Percentiles rank a stretch among this genome's conserved stretches.
phyloP scores from a whole-genome alignment of 2,113 vertebrate species.

The Orcinus orca region DNA sequence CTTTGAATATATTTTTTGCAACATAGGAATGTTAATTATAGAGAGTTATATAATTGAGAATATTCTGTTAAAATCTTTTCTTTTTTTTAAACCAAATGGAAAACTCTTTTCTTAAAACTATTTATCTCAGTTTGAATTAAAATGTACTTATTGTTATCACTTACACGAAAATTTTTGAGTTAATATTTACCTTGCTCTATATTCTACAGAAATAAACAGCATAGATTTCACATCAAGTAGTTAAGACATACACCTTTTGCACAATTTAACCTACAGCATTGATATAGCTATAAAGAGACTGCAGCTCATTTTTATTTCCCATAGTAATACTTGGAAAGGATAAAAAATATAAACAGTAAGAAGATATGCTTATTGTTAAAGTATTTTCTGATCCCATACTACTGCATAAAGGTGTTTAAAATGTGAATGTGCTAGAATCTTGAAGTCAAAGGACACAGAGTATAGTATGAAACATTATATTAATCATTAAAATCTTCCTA shows the following conservation, averaged over 20 bases:
- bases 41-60: not conserved
- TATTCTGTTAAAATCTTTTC: not conserved
- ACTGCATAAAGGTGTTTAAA: too few relatives aligned
- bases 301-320: constrained; percentile 65
- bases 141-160: not conserved
- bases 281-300: constrained; percentile 72
- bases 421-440: constrained; percentile 62
- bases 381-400: too few relatives aligned
- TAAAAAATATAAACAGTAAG: too few relatives aligned
- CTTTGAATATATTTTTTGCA: not conserved
- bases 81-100: not conserved
- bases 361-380: too few relatives aligned
- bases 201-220: constrained; percentile 35
- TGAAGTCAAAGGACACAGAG: constrained; percentile 59
- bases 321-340: constrained; percentile 71
- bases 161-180: not conserved
- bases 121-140: not conserved
- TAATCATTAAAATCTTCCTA: constrained; percentile 57
- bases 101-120: not conserved
- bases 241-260: constrained; percentile 65
- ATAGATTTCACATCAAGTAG: constrained; percentile 45
- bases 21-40: not conserved
- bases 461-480: constrained; percentile 53
- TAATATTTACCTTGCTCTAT: constrained; percentile 28
- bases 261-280: constrained; percentile 75